A percentile compares a stretch with the other conserved stretches of the same genome.
Evolutionary conservation across 2,797 vertebrate species (phyloP).

Genomic region (Lacerta agilis): DNA sequence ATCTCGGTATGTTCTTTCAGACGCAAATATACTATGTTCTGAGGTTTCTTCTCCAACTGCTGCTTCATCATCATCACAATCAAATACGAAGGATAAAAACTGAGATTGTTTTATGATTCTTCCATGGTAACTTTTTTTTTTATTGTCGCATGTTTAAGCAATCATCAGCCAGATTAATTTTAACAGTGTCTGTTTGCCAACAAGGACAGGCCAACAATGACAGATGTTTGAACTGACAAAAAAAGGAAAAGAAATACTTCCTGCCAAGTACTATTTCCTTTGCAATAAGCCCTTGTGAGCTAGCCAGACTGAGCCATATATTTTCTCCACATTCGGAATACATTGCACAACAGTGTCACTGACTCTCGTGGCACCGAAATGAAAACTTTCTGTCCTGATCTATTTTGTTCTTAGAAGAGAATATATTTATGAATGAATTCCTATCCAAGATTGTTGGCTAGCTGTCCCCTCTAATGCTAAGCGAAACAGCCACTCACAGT

Average conservation of each 20-base stretch:
- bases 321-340: constrained; percentile 54
- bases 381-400: constrained; percentile 43
- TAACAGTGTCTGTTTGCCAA: constrained; percentile 21
- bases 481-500: constrained; percentile 29
- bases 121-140: constrained; percentile 15
- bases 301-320: constrained; percentile 56
- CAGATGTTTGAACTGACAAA: constrained; percentile 30
- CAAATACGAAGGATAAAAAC: neutral
- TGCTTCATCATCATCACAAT: neutral
- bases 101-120: constrained; percentile 37
- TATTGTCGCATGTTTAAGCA: constrained; percentile 39
- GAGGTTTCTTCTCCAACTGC: neutral
- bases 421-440: constrained; percentile 30
- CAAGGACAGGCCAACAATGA: constrained; percentile 47
- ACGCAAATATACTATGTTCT: neutral
- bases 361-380: constrained; percentile 45
- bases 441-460: neutral
- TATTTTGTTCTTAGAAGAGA: constrained; percentile 25
- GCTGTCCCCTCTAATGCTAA: constrained; percentile 16
- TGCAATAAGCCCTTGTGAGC: constrained; percentile 33
- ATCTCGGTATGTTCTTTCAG: neutral
- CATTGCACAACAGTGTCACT: constrained; percentile 43
- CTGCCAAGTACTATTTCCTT: constrained; percentile 49
- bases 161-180: constrained; percentile 47
- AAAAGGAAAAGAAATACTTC: constrained; percentile 53